phyloP scores from a whole-genome alignment of 2,797 vertebrate species.

The Lates japonicus region DNA sequence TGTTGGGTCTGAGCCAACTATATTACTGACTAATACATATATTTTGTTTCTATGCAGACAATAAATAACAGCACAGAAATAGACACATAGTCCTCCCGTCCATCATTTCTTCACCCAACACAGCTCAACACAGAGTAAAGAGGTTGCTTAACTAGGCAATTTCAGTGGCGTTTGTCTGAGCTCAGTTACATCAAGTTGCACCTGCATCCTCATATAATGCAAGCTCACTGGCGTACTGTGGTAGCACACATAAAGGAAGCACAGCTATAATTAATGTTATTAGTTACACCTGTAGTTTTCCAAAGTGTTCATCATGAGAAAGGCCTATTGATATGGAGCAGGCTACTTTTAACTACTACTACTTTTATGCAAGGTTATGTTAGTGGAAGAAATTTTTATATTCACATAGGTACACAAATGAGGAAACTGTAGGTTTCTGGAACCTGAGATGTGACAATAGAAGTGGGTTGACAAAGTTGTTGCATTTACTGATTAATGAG shows the following conservation, averaged over 20 bases:
- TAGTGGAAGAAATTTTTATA: neutral
- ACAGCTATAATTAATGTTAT: neutral
- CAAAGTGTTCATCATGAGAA: neutral
- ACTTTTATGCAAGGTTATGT: neutral
- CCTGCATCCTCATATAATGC: neutral
- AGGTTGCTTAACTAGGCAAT: neutral
- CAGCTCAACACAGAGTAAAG: neutral
- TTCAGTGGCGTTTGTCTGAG: neutral
- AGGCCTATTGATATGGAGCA: neutral
- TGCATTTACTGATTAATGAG: neutral
- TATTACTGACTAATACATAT: neutral
- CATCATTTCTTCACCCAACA: neutral
- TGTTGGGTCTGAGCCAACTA: neutral
- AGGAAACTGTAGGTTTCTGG: neutral
- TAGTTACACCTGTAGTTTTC: neutral
- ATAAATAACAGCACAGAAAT: neutral
- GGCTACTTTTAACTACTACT: neutral
- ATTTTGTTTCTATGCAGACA: neutral
- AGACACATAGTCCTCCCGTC: neutral
- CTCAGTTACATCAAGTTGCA: conserved; percentile 2
- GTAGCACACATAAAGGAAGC: neutral
- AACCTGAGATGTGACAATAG: neutral
- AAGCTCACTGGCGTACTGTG: neutral
- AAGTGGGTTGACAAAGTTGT: neutral
- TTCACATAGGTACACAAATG: too few relatives aligned